Evolutionary conservation across 2,888 invertebrate species (phyloP), one percentile per base, ranked within the genome.

Genomic region (Diachrysia chrysitis): DNA sequence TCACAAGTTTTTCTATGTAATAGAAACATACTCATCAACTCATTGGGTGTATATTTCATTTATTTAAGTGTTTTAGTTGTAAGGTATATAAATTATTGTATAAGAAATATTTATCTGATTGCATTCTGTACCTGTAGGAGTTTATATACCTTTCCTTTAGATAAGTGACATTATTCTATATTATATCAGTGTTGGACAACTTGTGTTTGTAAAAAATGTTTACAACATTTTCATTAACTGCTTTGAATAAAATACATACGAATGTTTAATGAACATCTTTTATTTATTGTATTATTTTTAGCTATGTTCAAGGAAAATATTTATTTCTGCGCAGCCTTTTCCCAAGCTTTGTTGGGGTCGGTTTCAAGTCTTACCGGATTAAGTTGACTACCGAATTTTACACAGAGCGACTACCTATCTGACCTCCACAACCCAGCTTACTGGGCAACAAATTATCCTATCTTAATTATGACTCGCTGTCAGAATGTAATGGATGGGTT

Each of bases 231-330:
- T 70, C 63, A 76, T 69, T 72, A 64, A 69, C 23, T 57, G 79
- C 80, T 82, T 82, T 73, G 61, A 77, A 82, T 81, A 73, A 79
- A 81, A 78, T 73, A 32, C 32, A 9, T 32, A 82, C 78, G 57
- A 69, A 73, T 78, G 72, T 77, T 81, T 70, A 69, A 63, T 17
- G 60, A 25, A 58, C n/a, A 63, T 63, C 51, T 66, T 76, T 71
- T 69, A 73, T 78, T 78, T 71, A 1, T 19, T 73, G 66, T 78
- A 37, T 12, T 60, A 58, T 35, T 19, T n/a, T 19, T 53, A 42
- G n/a, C n/a, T 14, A n/a, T n/a, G 1, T 42, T 42, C n/a, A 14
- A 42, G 5, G n/a, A 12, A 9, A 35, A 2, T 25, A 25, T 5
- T 3, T 25, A n/a, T n/a, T n/a, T n/a, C n/a, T n/a, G n/a, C n/a